Evolutionary conservation across 2,113 vertebrate species (phyloP).

Genomic region (Neopipo cinnamomea): DNA sequence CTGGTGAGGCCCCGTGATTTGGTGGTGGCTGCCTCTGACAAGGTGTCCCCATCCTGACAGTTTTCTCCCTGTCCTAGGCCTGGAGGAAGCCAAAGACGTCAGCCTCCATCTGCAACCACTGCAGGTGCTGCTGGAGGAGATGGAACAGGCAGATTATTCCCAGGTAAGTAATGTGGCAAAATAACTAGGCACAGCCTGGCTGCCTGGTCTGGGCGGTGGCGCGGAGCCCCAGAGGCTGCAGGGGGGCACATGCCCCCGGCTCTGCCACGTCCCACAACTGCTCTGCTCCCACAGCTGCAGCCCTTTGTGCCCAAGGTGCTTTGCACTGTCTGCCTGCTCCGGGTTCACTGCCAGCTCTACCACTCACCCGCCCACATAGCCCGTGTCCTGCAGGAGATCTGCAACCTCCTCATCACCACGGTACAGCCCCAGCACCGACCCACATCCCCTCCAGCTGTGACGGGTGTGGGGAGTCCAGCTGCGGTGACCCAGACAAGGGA

Average conservation of each 20-base stretch:
- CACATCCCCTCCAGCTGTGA: not conserved
- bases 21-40: not conserved
- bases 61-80: constrained; percentile 42
- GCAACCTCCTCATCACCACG: constrained; percentile 78
- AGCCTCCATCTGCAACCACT: constrained; percentile 71
- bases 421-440: constrained; percentile 37
- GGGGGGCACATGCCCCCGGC: not conserved
- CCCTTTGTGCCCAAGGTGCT: constrained; percentile 58
- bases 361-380: constrained; percentile 36
- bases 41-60: not conserved
- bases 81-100: constrained; percentile 76
- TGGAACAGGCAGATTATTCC: constrained; percentile 68
- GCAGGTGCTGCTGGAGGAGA: constrained; percentile 66
- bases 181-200: not conserved
- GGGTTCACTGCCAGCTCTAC: constrained; percentile 73
- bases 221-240: not conserved
- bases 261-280: accelerated
- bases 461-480: not conserved
- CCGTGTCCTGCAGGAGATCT: constrained; percentile 78
- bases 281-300: constrained; percentile 62
- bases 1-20: not conserved
- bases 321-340: constrained; percentile 68
- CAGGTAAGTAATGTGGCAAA: not conserved
- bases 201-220: accelerated
- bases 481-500: not conserved